A percentile compares a stretch with the other conserved stretches of the same genome.
Evolutionary conservation across 2,113 vertebrate species (phyloP).

Genomic region (Pseudonaja textilis): DNA sequence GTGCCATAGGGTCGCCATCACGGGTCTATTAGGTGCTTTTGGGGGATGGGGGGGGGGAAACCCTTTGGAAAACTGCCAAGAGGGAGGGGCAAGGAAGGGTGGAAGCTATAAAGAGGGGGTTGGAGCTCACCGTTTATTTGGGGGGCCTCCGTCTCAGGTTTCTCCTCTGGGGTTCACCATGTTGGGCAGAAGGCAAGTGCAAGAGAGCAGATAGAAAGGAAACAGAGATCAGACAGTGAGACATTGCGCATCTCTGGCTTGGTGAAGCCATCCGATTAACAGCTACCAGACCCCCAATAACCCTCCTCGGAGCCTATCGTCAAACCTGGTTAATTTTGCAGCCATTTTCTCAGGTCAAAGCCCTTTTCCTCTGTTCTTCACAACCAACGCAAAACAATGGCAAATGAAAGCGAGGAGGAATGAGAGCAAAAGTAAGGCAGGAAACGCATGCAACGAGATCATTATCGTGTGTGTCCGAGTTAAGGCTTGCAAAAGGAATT

Average conservation of each 20-base stretch:
- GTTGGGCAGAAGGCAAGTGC: background rate
- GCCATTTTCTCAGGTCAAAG: background rate
- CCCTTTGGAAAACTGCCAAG: background rate
- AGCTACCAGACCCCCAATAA: background rate
- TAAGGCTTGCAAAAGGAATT: background rate
- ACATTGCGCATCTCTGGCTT: background rate
- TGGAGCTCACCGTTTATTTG: background rate
- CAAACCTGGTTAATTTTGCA: background rate
- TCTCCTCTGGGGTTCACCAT: background rate
- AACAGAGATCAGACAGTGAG: background rate
- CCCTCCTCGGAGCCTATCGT: background rate
- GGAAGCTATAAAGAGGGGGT: background rate
- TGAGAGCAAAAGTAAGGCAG: background rate
- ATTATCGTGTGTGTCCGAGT: background rate
- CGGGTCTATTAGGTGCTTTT: background rate
- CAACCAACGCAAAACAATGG: background rate
- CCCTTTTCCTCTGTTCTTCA: background rate
- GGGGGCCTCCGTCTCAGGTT: background rate
- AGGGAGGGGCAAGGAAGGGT: background rate
- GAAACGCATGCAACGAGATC: background rate
- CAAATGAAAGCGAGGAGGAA: background rate
- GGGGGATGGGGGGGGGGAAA: background rate
- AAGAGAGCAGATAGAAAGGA: background rate
- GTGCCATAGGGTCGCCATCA: no score
- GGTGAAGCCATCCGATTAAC: background rate